Conservation (phyloP, 2,797 vertebrate species). For the Xenopus petersii region DNA sequence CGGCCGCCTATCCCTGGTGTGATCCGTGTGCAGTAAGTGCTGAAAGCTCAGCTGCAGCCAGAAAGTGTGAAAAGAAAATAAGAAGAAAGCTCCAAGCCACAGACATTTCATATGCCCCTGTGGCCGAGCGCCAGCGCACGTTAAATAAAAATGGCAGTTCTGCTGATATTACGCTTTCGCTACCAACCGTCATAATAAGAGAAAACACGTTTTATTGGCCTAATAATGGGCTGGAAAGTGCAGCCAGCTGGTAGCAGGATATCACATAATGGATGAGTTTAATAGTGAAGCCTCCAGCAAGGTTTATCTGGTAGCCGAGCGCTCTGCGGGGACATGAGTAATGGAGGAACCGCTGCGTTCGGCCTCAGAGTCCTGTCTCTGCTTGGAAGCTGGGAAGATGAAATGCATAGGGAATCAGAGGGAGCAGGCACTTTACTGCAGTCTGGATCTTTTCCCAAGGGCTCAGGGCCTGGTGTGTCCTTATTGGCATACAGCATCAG, state of each 20-base stretch:
- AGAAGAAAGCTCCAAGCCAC: not conserved
- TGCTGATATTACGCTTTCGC: slow-evolving; percentile 48
- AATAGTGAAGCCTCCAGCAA: slow-evolving; percentile 53
- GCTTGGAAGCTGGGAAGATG: not conserved
- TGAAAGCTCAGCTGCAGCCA: not conserved
- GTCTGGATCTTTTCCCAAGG: too few relatives aligned
- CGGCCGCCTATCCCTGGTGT: too few relatives aligned
- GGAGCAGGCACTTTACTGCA: too few relatives aligned
- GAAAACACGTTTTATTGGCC: slow-evolving; percentile 51
- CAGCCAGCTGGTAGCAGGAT: not conserved
- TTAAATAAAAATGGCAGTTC: slow-evolving; percentile 50
- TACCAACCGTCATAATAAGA: slow-evolving; percentile 48
- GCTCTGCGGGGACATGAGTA: slow-evolving; percentile 10
- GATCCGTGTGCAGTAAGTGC: too few relatives aligned
- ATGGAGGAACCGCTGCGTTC: slow-evolving; percentile 10
- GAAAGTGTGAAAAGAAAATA: not conserved
- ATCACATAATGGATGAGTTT: slow-evolving; percentile 55
- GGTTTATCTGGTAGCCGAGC: slow-evolving; percentile 51
- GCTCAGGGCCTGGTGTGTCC: too few relatives aligned
- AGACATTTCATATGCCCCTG: not conserved
- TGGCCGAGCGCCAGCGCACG: slow-evolving; percentile 36
- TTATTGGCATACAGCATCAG: too few relatives aligned
- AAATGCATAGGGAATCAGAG: too few relatives aligned
- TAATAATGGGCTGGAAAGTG: slow-evolving; percentile 55
- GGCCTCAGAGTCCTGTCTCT: not conserved